Percentiles rank a stretch among this genome's conserved stretches.
Conservation (phyloP, 2,113 vertebrate genomes). For the Sebastes fasciatus region DNA sequence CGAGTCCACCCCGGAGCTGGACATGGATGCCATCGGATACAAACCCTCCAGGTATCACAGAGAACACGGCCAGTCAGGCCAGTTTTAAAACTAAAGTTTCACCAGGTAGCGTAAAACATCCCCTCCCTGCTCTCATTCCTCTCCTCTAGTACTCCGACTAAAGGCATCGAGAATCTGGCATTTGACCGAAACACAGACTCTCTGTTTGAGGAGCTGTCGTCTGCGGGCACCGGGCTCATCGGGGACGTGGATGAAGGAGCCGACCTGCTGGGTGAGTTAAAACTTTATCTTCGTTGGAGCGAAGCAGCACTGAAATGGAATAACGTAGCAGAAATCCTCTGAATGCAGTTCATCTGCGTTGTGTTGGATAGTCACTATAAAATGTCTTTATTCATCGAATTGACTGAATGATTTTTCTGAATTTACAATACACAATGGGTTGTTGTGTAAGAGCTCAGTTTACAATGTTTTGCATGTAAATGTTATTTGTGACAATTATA, state of each 20-base stretch:
- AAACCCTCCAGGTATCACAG: slow-evolving; percentile 90
- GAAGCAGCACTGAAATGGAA: neutral
- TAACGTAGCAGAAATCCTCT: neutral
- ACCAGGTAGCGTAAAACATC: neutral
- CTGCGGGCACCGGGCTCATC: slow-evolving; percentile 95
- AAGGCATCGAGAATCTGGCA: slow-evolving; percentile 98
- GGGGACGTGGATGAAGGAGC: slow-evolving; percentile 99
- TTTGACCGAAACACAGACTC: slow-evolving; percentile 99
- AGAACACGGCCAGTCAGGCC: neutral
- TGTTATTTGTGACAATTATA: neutral
- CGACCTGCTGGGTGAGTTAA: slow-evolving; percentile 93
- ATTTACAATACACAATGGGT: neutral
- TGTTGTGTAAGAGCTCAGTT: neutral
- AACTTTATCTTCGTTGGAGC: neutral
- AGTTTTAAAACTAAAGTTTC: neutral
- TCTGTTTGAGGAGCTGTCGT: slow-evolving; percentile 97
- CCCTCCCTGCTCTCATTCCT: neutral
- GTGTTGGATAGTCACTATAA: neutral
- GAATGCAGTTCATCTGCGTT: neutral
- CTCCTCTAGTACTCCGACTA: slow-evolving; percentile 90
- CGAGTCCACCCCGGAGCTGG: slow-evolving; percentile 96
- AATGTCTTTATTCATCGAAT: neutral
- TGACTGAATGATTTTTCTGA: neutral
- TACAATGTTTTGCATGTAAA: neutral
- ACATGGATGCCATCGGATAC: slow-evolving; percentile 95